Conservation (phyloP, 2,888 invertebrate genomes). For the Ennomos fuscantarius region DNA sequence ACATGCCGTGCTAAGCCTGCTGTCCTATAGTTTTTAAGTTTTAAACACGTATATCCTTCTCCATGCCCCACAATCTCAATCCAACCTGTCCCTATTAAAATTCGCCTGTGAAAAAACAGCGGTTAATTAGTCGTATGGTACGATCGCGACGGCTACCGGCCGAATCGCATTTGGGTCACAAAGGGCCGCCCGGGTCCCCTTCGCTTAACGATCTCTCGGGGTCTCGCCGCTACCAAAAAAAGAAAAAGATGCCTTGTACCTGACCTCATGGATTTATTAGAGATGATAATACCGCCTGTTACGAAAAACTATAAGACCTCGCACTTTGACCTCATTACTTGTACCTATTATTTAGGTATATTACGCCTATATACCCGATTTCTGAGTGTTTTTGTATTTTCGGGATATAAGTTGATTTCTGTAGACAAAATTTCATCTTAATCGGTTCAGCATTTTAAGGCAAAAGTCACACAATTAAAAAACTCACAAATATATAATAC, state of each 20-base stretch:
- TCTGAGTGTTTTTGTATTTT: too few relatives aligned
- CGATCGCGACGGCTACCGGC: constrained; percentile 70
- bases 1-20: too few relatives aligned
- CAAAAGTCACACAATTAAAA: too few relatives aligned
- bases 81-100: constrained; percentile 40
- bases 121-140: constrained; percentile 80
- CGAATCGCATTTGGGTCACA: constrained; percentile 56
- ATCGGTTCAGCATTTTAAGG: too few relatives aligned
- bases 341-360: too few relatives aligned
- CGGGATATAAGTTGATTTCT: too few relatives aligned
- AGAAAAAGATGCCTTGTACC: constrained; percentile 73
- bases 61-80: constrained; percentile 31
- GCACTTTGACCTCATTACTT: too few relatives aligned
- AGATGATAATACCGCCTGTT: constrained; percentile 50
- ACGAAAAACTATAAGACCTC: too few relatives aligned
- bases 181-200: constrained; percentile 78
- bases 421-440: too few relatives aligned
- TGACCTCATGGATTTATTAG: constrained; percentile 60
- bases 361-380: too few relatives aligned
- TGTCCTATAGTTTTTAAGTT: too few relatives aligned
- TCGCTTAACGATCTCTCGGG: constrained; percentile 73
- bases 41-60: constrained; percentile 1
- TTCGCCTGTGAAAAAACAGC: constrained; percentile 45
- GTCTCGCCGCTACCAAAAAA: constrained; percentile 73
- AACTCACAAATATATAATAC: too few relatives aligned